phyloP scores from a whole-genome alignment of 2,888 invertebrate genomes.

The Dendrolimus pini region DNA sequence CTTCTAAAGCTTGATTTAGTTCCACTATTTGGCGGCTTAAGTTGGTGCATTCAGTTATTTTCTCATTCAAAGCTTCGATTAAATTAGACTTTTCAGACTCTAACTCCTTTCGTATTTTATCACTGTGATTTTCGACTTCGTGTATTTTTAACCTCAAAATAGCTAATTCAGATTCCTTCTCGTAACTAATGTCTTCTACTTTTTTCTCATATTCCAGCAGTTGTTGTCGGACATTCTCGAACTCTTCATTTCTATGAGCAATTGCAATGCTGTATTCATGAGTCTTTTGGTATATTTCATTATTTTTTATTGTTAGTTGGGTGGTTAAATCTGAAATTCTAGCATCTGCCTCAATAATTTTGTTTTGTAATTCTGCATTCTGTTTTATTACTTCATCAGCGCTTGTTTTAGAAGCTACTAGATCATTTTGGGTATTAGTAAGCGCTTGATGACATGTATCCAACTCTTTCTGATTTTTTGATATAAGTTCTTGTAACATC shows the following conservation, averaged over 20 bases:
- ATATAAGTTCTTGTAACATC: constrained; percentile 40
- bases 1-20: constrained; percentile 68
- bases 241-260: constrained; percentile 55
- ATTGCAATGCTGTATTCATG: constrained; percentile 48
- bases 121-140: constrained; percentile 51
- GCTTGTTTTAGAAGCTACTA: constrained; percentile 30
- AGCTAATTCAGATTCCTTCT: constrained; percentile 73
- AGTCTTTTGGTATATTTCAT: constrained; percentile 58
- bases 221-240: constrained; percentile 55
- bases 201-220: constrained; percentile 58
- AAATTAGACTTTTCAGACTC: constrained; percentile 42
- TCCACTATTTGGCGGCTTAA: constrained; percentile 71
- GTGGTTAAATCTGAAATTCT: constrained; percentile 39
- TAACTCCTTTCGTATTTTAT: constrained; percentile 34
- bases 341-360: constrained; percentile 30
- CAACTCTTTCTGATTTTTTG: constrained; percentile 29
- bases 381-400: constrained; percentile 38
- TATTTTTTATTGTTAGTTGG: constrained; percentile 49
- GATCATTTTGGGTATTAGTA: constrained; percentile 37
- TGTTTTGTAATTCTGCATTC: constrained; percentile 30
- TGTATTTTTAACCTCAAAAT: constrained; percentile 70
- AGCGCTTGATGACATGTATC: constrained; percentile 32
- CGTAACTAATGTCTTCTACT: constrained; percentile 65
- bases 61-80: constrained; percentile 49
- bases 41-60: constrained; percentile 65